Evolutionary conservation across 92 coral and sea anemone genomes (phyloP), one percentile per base, ranked within the genome.

Genomic region (Phymanthus crucifer): DNA sequence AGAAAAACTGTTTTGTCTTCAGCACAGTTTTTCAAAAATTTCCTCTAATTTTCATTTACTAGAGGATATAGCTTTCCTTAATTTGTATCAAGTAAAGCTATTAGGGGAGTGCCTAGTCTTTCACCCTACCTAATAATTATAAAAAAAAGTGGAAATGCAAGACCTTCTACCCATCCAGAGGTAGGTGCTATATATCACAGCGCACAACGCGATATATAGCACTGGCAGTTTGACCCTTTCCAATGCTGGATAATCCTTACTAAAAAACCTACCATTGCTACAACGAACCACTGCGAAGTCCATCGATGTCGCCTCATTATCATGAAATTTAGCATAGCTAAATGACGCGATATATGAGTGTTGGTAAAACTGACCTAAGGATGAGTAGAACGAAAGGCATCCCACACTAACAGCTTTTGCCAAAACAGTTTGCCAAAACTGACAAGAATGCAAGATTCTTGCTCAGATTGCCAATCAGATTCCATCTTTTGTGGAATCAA

Each of bases 1-100:
- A 43, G 48, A 43, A 43, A 43, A 43, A 43, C 13, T 43, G 48
- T 43, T 14, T 43, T 11, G 16, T 11, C 18, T 65, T 65, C 13
- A 65, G 27, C 70, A 65, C 32, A 27, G 70, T 65, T 27, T 33
- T 65, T 65, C 19, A 12, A 11, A 27, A 27, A 65, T 65, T 65
- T 43, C 48, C 48, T 43, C 48, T 43, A 43, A 43, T 38, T 38
- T 1, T 5, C 14, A 43, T 1, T 5, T 43, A 43, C 48, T 5
- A 43, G 48, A 43, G 48, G 48, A 43, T 43, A 43, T 43, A 43
- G 48, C 48, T 43, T 43, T 43, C 43, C 43, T n/a, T n/a, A n/a
- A n/a, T 17, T 43, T 43, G 13, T 43, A 43, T 78, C 21, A 80
- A 72, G 84, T 69, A 57, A 48, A 29, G 43, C 52, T 34, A 18